These are phyloP conservation scores for Bos indicus DNA, from an alignment of 2,113 vertebrate genomes.

Conservation along the genomic window DNA sequence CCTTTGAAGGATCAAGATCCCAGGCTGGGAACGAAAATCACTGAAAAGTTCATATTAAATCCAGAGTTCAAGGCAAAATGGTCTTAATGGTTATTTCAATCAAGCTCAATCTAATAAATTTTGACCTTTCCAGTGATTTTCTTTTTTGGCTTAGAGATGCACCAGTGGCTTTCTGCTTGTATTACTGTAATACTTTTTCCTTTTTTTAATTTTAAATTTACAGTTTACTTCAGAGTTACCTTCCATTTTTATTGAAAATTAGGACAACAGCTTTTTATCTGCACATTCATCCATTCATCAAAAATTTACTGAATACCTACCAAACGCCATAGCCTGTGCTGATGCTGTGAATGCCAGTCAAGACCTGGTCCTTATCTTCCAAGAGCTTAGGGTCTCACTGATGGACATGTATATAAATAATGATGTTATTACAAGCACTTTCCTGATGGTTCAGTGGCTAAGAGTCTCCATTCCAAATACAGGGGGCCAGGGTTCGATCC, in stretches of 20 bases:
- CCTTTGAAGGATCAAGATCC: background rate
- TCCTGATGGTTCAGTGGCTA: background rate
- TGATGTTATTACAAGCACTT: background rate
- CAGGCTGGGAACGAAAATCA: background rate
- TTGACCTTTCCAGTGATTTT: background rate
- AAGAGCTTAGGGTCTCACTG: background rate
- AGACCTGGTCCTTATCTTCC: background rate
- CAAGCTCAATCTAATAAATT: background rate
- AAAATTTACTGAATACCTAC: background rate
- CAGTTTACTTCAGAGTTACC: background rate
- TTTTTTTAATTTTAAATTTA: background rate
- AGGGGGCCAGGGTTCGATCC: background rate
- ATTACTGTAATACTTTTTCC: background rate
- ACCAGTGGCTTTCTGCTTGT: background rate
- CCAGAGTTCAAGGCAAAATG: background rate
- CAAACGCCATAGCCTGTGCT: background rate
- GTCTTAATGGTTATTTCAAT: background rate
- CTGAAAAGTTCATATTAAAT: background rate
- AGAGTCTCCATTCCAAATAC: background rate
- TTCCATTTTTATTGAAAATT: slow-evolving; percentile 1
- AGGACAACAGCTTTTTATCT: background rate
- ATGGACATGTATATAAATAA: background rate
- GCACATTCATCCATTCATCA: background rate
- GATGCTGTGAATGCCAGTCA: background rate
- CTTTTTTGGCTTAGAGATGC: background rate